Conservation (phyloP, 2,888 invertebrate genomes). For the Drosophila falleni region DNA sequence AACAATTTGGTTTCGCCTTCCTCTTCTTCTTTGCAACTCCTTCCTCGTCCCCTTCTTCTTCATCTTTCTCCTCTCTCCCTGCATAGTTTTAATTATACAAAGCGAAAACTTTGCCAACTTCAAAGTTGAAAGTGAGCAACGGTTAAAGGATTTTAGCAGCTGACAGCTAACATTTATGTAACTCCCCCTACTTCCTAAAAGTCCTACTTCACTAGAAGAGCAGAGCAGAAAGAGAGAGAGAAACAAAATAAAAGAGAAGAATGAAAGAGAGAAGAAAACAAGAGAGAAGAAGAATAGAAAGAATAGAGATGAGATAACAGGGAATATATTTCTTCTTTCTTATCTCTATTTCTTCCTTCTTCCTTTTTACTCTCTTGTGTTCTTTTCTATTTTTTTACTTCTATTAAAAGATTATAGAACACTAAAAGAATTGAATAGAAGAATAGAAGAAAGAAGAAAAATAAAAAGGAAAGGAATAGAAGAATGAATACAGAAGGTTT, state of each 20-base stretch:
- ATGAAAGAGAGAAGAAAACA: background rate
- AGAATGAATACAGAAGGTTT: no score
- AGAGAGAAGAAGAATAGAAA: background rate
- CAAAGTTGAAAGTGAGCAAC: slow-evolving; percentile 54
- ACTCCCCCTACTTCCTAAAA: background rate
- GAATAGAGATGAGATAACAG: background rate
- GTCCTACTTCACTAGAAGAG: background rate
- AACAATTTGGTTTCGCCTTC: slow-evolving; percentile 74
- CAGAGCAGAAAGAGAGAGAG: background rate
- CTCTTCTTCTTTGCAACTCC: no score
- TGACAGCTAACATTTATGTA: slow-evolving; percentile 7
- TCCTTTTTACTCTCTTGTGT: no score
- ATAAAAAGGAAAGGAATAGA: no score
- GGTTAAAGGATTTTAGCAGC: slow-evolving; percentile 50
- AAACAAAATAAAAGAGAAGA: background rate
- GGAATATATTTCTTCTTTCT: no score
- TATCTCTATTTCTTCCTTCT: no score
- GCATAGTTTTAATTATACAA: slow-evolving; percentile 76
- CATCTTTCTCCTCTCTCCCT: background rate
- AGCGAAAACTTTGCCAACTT: slow-evolving; percentile 72
- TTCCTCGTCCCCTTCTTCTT: no score
- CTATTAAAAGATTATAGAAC: no score
- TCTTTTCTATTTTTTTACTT: no score
- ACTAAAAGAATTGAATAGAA: no score
- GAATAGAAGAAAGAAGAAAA: no score